These are phyloP conservation scores for Eupeodes luniger DNA, from an alignment of 2,888 invertebrate genomes.

Conservation along the genomic window DNA sequence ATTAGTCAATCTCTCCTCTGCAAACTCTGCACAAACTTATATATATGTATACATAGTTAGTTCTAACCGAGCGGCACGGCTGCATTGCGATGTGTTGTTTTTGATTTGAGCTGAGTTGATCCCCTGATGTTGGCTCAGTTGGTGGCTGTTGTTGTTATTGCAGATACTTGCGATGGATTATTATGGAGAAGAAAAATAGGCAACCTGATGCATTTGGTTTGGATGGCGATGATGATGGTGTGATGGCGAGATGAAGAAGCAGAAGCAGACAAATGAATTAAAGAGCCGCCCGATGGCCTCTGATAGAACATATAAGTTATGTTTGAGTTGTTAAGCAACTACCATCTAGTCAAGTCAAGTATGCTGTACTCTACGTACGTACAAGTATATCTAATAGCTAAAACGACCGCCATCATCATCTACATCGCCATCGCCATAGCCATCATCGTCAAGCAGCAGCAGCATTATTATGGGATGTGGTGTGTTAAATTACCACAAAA, in stretches of 20 bases:
- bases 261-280: slow-evolving; percentile 71
- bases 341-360: slow-evolving; percentile 52
- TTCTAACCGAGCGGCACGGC: slow-evolving; percentile 1
- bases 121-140: slow-evolving; percentile 8
- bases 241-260: slow-evolving; percentile 43
- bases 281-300: slow-evolving; percentile 53
- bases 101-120: slow-evolving; percentile 3
- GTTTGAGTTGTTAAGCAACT: slow-evolving; percentile 41
- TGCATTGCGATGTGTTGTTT: slow-evolving; percentile 33
- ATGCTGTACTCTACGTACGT: background rate
- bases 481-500: slow-evolving; percentile 49
- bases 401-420: background rate
- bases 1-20: slow-evolving; percentile 71
- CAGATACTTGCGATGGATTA: slow-evolving; percentile 23
- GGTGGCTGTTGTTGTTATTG: slow-evolving; percentile 9
- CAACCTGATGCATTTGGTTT: slow-evolving; percentile 4
- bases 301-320: slow-evolving; percentile 34
- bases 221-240: background rate
- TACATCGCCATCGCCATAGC: background rate
- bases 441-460: background rate
- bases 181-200: slow-evolving; percentile 42
- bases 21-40: too few relatives aligned
- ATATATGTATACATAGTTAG: background rate
- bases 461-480: slow-evolving; percentile 51
- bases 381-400: slow-evolving; percentile 34